Base-by-base conservation (phyloP, 64 coral and sea anemone genomes). In the Orbicella faveolata region DNA sequence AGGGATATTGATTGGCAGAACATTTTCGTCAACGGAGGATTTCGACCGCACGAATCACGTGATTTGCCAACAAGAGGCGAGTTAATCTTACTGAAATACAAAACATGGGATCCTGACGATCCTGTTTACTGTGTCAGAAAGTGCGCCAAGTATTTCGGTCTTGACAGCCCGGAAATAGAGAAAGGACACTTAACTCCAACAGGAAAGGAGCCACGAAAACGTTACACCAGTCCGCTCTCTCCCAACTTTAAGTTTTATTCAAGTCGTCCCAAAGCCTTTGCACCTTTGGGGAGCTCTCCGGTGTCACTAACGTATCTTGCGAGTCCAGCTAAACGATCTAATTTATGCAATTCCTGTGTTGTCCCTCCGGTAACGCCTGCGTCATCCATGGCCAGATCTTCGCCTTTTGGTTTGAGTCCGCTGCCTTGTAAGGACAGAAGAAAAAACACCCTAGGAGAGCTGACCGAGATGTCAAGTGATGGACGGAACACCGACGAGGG, bases 1-100 rank as follows among this genome's bases (percentile, higher is more conserved):
- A 26, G 53, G 14, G 63, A 14, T 84, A 74, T 92, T 53, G 87
- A 88, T 52, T 80, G 90, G 90, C 75, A 76, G 20, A 79, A 80
- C 44, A 74, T 87, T 21, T 80, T 92, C 6, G 34, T 33, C 13
- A 73, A 39, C 2, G 90, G 84, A n/a, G 90, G 90, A n/a, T 92
- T 92, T 88, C 77, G 79, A 62, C 90, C 90, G 34, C 23, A 54
- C 18, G 90, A 92, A 65, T 92, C 90, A 26, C 77, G 90, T 61
- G 83, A 87, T 64, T 35, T 69, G 21, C 83, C 90, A 34, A 92
- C 90, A 18, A 87, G 65, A 10, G 90, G 90, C 9, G 90, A 92
- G 73, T 48, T 88, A 33, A 53, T 15, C 11, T 61, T 87, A 52
- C 61, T 92, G 75, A 87, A 75, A 76, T 80, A 78, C 41, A 92